Percentiles rank a stretch among this genome's conserved stretches.
phyloP scores from a whole-genome alignment of 2,113 vertebrate genomes.

The Cheirogaleus medius region DNA sequence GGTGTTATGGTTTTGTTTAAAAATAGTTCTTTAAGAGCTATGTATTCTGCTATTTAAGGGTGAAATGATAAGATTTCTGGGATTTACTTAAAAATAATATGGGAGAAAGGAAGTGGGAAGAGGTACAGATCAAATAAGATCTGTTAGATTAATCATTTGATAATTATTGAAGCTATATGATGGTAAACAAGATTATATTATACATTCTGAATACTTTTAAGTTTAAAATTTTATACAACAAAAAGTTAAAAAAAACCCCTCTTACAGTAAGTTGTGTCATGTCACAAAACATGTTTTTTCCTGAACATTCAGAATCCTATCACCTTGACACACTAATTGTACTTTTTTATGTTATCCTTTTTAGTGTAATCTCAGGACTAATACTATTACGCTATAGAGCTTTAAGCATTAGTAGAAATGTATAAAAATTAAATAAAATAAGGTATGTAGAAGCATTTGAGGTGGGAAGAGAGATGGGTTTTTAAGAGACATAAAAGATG shows the following conservation, averaged over 20 bases:
- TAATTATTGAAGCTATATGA: background rate
- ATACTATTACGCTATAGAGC: background rate
- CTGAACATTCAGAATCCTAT: background rate
- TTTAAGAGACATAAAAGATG: background rate
- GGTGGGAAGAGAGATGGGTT: background rate
- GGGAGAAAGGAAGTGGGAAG: background rate
- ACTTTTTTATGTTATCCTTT: background rate
- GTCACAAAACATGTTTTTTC: background rate
- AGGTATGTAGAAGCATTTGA: background rate
- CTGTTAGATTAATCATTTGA: background rate
- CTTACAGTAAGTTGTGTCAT: background rate
- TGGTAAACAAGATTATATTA: background rate
- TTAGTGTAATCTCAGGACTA: background rate
- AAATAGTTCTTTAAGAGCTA: background rate
- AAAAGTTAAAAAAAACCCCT: background rate
- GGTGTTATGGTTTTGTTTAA: background rate
- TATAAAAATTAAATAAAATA: background rate
- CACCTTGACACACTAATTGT: background rate
- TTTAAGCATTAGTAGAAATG: background rate
- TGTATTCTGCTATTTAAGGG: background rate
- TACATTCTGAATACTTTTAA: background rate
- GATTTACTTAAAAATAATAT: constrained; percentile 1
- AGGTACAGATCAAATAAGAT: background rate
- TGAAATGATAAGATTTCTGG: background rate
- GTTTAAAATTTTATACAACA: background rate